A percentile compares a stretch with the other conserved stretches of the same genome.
phyloP scores from a whole-genome alignment of 2,888 invertebrate species.

The Caenorhabditis sinica region DNA sequence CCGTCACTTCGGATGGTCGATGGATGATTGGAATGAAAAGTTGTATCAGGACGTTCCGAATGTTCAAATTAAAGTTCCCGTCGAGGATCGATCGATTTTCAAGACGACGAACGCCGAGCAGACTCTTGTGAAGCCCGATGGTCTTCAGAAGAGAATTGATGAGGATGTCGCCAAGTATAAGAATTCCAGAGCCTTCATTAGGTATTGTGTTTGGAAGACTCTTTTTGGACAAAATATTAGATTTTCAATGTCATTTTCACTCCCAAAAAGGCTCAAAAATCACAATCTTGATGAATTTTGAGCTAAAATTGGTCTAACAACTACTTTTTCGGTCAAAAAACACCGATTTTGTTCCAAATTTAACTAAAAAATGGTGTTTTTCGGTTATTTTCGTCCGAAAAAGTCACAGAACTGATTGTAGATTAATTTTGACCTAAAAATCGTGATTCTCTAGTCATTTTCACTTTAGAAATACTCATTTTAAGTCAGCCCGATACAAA shows the following conservation, averaged over 20 bases:
- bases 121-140: constrained; percentile 89
- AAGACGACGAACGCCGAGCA: constrained; percentile 93
- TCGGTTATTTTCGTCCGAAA: too few species aligned
- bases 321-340: too few species aligned
- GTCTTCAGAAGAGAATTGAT: constrained; percentile 88
- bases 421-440: not conserved
- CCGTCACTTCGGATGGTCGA: constrained; percentile 90
- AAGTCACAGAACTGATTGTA: too few species aligned
- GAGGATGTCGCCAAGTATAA: constrained; percentile 88
- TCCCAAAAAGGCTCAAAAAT: not conserved
- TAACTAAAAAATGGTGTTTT: too few species aligned
- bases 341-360: too few species aligned
- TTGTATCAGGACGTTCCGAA: constrained; percentile 93
- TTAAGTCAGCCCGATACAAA: too few species aligned
- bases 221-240: too few species aligned
- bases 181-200: constrained; percentile 92
- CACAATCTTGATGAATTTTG: not conserved
- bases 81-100: constrained; percentile 91
- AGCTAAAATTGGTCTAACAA: not conserved
- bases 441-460: not conserved
- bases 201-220: constrained; percentile 85
- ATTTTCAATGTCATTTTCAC: not conserved
- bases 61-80: constrained; percentile 91
- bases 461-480: not conserved
- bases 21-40: constrained; percentile 89